Base-by-base conservation (phyloP, 2,888 invertebrate genomes). In the Biston stratarius region DNA sequence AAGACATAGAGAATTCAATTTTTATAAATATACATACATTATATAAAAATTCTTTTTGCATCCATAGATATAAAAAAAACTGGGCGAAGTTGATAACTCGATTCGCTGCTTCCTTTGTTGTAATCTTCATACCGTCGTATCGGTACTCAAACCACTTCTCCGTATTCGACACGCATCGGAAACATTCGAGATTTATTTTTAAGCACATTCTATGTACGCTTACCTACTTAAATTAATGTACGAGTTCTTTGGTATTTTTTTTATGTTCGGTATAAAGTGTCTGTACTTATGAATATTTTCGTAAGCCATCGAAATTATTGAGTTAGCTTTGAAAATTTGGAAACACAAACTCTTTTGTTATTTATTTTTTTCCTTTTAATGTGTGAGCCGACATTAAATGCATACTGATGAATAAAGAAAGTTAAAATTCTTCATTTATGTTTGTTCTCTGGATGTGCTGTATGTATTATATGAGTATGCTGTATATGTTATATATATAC, bases 151-250 rank as follows among this genome's bases (percentile, higher is more conserved):
- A 12, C 24, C 58, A 45, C 45, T 57, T 24, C 14, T 24, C 36
- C 47, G 38, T 48, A 59, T 59, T 59, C 58, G 58, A 59, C 48
- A 59, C 58, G 58, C 58, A 59, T 59, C 48, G 48, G 38, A 48
- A 45, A 48, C 58, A 59, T 59, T 38, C 24, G 12, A 48, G 58
- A 15, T 38, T 59, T 38, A 36, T 58, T 57, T 45, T 57, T 42
- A 10, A 33, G 57, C 11, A 24, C 11, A 11, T 14, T 36, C 36
- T 15, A 10, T 40, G 15, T 40, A 0, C 40, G 40, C 15, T 24
- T 24, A 53, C 24, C 53, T 15, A 40, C 53, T 53, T 40, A 40
- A 53, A 53, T 53, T 53, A 38, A 53, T 51, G 38, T 53, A 38
- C 34, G 51, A 51, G 34, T 51, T 51, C 34, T 51, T 10, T 42